These are phyloP conservation scores for Melipona quadrifasciata DNA, from an alignment of 1,140 invertebrate genomes.

Conservation along the genomic window DNA sequence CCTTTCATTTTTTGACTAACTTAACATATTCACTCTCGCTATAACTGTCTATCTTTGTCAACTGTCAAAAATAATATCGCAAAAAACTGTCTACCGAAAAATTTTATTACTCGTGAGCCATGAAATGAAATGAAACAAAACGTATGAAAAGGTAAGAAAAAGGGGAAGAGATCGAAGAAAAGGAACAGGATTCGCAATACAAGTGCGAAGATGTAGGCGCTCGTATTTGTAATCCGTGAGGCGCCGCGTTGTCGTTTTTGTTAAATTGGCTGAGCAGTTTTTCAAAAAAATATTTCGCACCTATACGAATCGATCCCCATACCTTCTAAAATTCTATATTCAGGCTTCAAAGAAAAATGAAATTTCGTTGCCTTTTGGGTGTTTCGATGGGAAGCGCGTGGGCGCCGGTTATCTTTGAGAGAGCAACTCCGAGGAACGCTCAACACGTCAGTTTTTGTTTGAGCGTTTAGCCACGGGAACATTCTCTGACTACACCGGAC, in stretches of 20 bases:
- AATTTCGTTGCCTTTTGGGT: too few species aligned
- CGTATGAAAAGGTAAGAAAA: constrained; percentile 8
- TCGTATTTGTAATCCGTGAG: neutral
- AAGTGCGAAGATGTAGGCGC: neutral
- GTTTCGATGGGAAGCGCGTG: neutral
- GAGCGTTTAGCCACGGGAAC: neutral
- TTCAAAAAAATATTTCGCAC: neutral
- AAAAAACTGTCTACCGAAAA: too few species aligned
- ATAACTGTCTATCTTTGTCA: too few species aligned
- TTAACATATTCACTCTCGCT: too few species aligned
- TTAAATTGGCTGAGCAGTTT: constrained; percentile 20
- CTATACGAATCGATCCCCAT: constrained; percentile 1
- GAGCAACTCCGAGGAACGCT: neutral
- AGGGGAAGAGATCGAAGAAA: neutral
- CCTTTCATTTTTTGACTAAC: too few species aligned
- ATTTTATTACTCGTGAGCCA: too few species aligned
- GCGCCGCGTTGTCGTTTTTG: constrained; percentile 39
- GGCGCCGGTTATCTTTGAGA: neutral
- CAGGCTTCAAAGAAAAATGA: too few species aligned
- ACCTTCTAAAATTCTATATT: neutral
- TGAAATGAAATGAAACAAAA: neutral
- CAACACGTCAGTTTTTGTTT: neutral
- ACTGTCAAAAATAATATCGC: too few species aligned
- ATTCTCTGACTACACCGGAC: neutral
- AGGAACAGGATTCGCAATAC: constrained; percentile 16